Evolutionary conservation across 2,113 vertebrate genomes (phyloP).

Genomic region (Melanotaenia duboulayi): DNA sequence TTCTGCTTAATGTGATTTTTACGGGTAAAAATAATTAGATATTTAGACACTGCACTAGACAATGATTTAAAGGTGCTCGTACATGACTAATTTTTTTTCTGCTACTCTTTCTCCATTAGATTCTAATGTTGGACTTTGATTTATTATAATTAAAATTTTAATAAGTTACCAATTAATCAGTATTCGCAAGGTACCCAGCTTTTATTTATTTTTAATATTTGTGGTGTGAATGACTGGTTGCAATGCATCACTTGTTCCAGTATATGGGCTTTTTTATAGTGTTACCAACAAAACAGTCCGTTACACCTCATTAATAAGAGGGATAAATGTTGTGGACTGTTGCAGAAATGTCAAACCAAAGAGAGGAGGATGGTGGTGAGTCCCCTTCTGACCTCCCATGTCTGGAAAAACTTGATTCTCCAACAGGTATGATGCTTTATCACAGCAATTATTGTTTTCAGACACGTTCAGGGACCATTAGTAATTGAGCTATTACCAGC

Average conservation of each 20-base stretch:
- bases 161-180: too few species aligned
- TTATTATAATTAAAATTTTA: neutral
- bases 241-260: too few species aligned
- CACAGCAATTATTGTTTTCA: constrained; percentile 42
- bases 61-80: too few species aligned
- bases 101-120: too few species aligned
- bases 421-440: constrained; percentile 61
- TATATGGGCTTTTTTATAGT: neutral
- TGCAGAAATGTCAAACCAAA: constrained; percentile 62
- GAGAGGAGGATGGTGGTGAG: constrained; percentile 37
- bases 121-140: too few species aligned
- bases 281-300: neutral
- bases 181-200: too few species aligned
- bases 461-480: constrained; percentile 40
- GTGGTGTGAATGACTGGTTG: too few species aligned
- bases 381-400: constrained; percentile 61
- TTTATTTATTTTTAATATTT: too few species aligned
- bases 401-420: constrained; percentile 69
- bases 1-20: too few species aligned
- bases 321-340: constrained; percentile 35
- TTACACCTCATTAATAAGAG: neutral
- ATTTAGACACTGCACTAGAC: too few species aligned
- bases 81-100: too few species aligned
- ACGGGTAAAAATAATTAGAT: too few species aligned
- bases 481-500: constrained; percentile 53